Conservation (phyloP, 2,113 vertebrate genomes). For the Okapia johnstoni region DNA sequence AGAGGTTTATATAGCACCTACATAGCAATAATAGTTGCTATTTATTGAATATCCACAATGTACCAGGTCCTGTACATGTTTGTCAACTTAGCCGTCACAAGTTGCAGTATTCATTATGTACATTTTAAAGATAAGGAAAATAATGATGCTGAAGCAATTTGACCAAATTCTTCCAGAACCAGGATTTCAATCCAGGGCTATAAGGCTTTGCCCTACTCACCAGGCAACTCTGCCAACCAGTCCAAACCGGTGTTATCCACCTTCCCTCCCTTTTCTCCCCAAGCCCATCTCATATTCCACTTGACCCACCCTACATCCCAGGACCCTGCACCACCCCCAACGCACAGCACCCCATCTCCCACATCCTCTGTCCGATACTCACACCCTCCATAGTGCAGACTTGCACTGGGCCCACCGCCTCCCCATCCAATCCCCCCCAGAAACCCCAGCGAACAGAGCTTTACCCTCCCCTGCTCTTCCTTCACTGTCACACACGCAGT, state of each 20-base stretch:
- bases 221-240: background rate
- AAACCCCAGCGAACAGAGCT: background rate
- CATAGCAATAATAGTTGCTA: background rate
- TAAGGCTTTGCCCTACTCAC: background rate
- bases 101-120: background rate
- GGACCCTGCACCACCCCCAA: background rate
- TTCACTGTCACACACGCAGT: rapidly evolving
- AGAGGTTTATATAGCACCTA: background rate
- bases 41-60: background rate
- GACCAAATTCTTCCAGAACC: background rate
- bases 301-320: too few species aligned
- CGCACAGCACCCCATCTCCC: background rate
- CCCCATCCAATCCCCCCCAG: background rate
- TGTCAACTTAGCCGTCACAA: background rate
- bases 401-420: too few species aligned
- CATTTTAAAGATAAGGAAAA: background rate
- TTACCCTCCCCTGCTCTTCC: too few species aligned
- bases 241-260: background rate
- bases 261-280: too few species aligned
- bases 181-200: background rate
- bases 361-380: background rate
- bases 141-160: background rate
- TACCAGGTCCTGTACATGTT: background rate
- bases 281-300: background rate
- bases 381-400: background rate